Evolutionary conservation across 2,888 invertebrate genomes (phyloP).

Genomic region (Agrenia bidenticulata): DNA sequence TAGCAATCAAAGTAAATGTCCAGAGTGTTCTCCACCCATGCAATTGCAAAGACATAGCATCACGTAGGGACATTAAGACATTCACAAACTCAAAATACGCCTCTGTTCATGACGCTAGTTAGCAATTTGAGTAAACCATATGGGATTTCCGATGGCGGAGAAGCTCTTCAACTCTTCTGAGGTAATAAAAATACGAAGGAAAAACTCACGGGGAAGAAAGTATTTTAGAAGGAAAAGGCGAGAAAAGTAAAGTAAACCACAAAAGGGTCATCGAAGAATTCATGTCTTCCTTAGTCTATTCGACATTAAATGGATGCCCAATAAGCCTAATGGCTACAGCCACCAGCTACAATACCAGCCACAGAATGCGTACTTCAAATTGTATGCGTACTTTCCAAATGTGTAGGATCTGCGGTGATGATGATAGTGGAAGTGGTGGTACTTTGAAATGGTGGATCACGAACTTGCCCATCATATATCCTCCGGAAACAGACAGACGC

Average conservation of each 20-base stretch:
- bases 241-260: slow-evolving; percentile 19
- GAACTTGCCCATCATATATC: slow-evolving; percentile 31
- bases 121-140: slow-evolving; percentile 10
- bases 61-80: slow-evolving; percentile 4
- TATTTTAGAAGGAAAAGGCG: slow-evolving; percentile 1
- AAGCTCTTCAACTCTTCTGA: background rate
- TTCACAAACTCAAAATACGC: background rate
- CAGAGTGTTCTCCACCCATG: slow-evolving; percentile 8
- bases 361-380: background rate
- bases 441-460: slow-evolving; percentile 12
- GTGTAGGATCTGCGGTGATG: slow-evolving; percentile 12
- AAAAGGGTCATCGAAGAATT: slow-evolving; percentile 41
- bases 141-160: background rate
- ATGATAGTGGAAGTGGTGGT: slow-evolving; percentile 17
- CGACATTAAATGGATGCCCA: slow-evolving; percentile 40
- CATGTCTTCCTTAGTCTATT: slow-evolving; percentile 27
- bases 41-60: background rate
- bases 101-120: slow-evolving; percentile 8
- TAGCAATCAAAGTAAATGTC: slow-evolving; percentile 1
- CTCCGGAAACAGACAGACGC: slow-evolving; percentile 33
- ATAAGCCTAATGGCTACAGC: slow-evolving; percentile 38
- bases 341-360: slow-evolving; percentile 1
- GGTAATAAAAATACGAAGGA: slow-evolving; percentile 19
- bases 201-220: slow-evolving; percentile 3
- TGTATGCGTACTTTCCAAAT: too few species aligned